Evolutionary conservation across 2,888 invertebrate genomes (phyloP).

Genomic region (Anorthoa munda): DNA sequence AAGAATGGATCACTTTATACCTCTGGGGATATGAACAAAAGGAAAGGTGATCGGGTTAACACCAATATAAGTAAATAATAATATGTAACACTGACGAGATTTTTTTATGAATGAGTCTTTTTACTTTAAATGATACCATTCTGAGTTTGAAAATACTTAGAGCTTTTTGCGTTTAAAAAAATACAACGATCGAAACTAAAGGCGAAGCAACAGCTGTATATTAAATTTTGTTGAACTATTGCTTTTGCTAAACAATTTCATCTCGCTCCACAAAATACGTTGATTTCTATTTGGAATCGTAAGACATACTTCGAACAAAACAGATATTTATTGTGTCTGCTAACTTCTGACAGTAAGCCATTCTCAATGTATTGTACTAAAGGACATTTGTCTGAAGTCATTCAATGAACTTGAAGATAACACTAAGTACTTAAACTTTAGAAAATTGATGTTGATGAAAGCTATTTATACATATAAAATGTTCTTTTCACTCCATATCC

Average conservation of each 20-base stretch:
- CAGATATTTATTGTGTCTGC: constrained; percentile 9
- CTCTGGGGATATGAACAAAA: constrained; percentile 22
- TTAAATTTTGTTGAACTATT: no score
- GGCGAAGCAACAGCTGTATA: not conserved
- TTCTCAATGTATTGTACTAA: constrained; percentile 9
- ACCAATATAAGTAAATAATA: not conserved
- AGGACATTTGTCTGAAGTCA: not conserved
- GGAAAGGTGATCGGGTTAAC: constrained; percentile 14
- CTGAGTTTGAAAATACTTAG: no score
- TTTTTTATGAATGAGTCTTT: not conserved
- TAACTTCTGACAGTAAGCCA: constrained; percentile 14
- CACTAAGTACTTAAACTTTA: not conserved
- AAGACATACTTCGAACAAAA: constrained; percentile 4
- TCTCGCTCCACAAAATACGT: not conserved
- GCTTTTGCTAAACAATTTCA: not conserved
- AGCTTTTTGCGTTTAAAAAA: no score
- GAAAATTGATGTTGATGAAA: not conserved
- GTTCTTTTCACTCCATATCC: no score
- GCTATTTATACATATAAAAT: no score
- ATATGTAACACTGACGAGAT: not conserved
- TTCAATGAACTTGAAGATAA: not conserved
- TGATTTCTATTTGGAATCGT: not conserved
- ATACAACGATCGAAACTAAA: no score
- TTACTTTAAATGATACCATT: not conserved
- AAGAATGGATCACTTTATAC: constrained; percentile 34